Conservation (phyloP, 2,113 vertebrate species). For the Nothoprocta pentlandii region DNA sequence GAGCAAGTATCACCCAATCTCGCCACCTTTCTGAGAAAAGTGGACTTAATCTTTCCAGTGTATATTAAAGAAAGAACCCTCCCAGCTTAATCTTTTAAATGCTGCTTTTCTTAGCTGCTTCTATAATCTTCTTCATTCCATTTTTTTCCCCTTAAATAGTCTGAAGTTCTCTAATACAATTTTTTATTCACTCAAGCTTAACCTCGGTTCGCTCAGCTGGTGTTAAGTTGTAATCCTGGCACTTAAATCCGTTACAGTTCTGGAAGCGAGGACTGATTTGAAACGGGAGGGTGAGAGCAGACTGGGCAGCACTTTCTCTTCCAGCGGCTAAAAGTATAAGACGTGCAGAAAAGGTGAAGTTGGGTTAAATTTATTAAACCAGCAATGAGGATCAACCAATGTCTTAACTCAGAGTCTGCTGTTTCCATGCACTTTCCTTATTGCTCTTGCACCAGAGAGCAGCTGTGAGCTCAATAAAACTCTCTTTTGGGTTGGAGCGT, state of each 20-base stretch:
- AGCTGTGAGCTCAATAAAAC: background rate
- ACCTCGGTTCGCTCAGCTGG: constrained; percentile 41
- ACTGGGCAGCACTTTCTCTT: background rate
- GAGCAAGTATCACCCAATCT: background rate
- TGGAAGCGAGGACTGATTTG: background rate
- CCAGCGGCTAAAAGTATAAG: background rate
- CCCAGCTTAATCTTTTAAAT: constrained; percentile 57
- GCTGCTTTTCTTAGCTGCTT: constrained; percentile 55
- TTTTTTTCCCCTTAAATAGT: constrained; percentile 48
- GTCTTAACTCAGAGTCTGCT: background rate
- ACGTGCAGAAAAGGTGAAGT: background rate
- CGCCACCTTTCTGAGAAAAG: background rate
- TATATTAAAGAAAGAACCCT: background rate
- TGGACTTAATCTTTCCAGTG: constrained; percentile 44
- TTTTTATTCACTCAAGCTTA: constrained; percentile 69
- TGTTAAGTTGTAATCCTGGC: constrained; percentile 62
- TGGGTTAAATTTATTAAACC: background rate
- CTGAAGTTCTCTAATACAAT: constrained; percentile 56
- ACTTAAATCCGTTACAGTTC: constrained; percentile 46
- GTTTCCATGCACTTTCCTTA: rapidly evolving
- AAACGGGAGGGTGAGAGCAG: background rate
- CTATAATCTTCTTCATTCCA: constrained; percentile 64
- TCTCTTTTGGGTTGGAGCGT: background rate
- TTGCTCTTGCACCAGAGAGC: background rate
- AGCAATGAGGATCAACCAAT: background rate